Conservation (phyloP, 2,113 vertebrate species). For the Indicator indicator region DNA sequence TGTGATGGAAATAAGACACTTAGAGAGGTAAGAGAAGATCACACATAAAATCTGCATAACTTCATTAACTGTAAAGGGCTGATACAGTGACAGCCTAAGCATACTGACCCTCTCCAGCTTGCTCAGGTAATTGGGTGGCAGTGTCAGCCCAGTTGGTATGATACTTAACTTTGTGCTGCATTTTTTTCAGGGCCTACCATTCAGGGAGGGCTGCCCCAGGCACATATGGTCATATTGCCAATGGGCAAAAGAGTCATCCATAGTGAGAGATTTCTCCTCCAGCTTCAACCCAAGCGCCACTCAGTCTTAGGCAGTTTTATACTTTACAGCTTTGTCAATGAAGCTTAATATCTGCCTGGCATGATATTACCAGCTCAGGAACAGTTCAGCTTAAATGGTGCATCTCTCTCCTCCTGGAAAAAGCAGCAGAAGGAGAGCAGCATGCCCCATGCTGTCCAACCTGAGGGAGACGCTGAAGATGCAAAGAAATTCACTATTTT, state of each 20-base stretch:
- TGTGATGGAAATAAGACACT: not conserved
- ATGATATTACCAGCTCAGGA: not conserved
- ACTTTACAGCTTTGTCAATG: not conserved
- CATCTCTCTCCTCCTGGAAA: not conserved
- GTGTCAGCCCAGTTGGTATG: not conserved
- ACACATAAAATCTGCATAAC: not conserved
- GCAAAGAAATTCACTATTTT: not conserved
- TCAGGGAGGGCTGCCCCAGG: not conserved
- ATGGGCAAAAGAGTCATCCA: not conserved
- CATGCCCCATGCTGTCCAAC: not conserved
- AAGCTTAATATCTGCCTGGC: not conserved
- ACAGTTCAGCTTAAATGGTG: not conserved
- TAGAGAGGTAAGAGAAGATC: not conserved
- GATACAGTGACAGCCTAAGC: not conserved
- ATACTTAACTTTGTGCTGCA: not conserved
- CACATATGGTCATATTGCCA: fast-evolving
- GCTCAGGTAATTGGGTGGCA: not conserved
- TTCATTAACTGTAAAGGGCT: not conserved
- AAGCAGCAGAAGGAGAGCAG: not conserved
- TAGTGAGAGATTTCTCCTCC: not conserved
- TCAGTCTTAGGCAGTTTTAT: not conserved
- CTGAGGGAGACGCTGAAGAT: not conserved
- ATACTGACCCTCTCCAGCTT: not conserved
- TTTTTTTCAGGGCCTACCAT: not conserved
- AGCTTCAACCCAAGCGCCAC: not conserved